A percentile compares a stretch with the other conserved stretches of the same genome.
These are phyloP conservation scores for Meandrina meandrites DNA, from an alignment of 92 coral and sea anemone genomes.

Conservation along the genomic window DNA sequence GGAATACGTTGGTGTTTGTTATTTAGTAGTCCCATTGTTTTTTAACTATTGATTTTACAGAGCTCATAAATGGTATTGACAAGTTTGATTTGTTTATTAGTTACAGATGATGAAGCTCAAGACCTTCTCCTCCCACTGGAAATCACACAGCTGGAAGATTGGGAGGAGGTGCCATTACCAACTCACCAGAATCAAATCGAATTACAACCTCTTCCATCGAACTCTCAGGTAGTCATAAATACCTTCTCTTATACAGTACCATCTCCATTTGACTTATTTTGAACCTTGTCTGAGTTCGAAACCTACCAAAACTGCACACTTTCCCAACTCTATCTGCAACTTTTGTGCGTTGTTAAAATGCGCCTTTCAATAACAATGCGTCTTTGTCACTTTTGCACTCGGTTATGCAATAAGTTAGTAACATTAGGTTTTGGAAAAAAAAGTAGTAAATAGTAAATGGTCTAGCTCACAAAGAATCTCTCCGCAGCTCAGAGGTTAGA, in stretches of 20 bases:
- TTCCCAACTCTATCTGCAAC: background rate
- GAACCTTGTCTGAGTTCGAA: background rate
- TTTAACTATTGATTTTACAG: background rate
- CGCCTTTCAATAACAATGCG: background rate
- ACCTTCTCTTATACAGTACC: background rate
- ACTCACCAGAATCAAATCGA: background rate
- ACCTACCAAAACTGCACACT: background rate
- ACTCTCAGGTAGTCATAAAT: slow-evolving; percentile 23
- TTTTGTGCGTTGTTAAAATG: background rate
- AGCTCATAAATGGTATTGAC: background rate
- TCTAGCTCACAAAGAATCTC: too few species aligned
- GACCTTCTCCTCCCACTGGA: background rate
- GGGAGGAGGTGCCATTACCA: slow-evolving; percentile 29
- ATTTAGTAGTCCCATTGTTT: background rate
- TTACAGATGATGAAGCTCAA: slow-evolving; percentile 21
- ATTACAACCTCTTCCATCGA: background rate
- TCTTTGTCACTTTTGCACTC: background rate
- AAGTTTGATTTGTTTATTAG: slow-evolving; percentile 18
- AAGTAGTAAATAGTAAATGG: too few species aligned
- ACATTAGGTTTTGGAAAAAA: background rate
- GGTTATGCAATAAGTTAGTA: background rate
- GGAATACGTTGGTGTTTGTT: too few species aligned
- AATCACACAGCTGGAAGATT: slow-evolving; percentile 30
- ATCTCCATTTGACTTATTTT: background rate
- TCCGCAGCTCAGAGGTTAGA: too few species aligned